Evolutionary conservation across 2,113 vertebrate species (phyloP).

Genomic region (Bujurquina vittata): DNA sequence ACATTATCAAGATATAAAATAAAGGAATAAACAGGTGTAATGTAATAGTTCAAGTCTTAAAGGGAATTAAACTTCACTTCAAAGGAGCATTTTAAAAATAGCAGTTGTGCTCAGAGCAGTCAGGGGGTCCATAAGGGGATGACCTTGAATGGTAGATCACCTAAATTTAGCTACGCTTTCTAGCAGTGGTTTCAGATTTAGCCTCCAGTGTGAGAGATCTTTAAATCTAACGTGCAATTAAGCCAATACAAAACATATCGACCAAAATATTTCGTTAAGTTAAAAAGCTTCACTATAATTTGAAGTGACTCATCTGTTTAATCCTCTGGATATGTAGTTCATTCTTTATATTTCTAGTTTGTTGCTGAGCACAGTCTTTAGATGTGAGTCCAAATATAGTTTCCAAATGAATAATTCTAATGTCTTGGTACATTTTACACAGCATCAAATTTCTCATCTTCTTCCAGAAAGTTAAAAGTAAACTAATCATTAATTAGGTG

Average conservation of each 20-base stretch:
- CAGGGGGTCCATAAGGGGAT: neutral
- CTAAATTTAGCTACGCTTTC: neutral
- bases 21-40: too few relatives aligned
- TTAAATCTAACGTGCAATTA: neutral
- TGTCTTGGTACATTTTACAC: neutral
- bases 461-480: neutral
- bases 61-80: neutral
- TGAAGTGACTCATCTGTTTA: neutral
- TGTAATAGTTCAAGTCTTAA: too few relatives aligned
- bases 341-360: too few relatives aligned
- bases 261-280: neutral
- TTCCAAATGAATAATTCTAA: neutral
- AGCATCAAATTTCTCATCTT: neutral
- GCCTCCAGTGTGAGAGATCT: neutral
- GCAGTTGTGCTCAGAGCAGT: neutral
- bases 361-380: neutral
- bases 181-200: neutral
- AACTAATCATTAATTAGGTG: neutral
- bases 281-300: neutral
- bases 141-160: neutral
- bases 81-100: neutral
- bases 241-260: neutral
- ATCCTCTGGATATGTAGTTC: too few relatives aligned
- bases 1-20: too few relatives aligned
- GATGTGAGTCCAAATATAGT: neutral